Evolutionary conservation across 2,888 invertebrate species (phyloP).

Genomic region (Dendrolimus pini): DNA sequence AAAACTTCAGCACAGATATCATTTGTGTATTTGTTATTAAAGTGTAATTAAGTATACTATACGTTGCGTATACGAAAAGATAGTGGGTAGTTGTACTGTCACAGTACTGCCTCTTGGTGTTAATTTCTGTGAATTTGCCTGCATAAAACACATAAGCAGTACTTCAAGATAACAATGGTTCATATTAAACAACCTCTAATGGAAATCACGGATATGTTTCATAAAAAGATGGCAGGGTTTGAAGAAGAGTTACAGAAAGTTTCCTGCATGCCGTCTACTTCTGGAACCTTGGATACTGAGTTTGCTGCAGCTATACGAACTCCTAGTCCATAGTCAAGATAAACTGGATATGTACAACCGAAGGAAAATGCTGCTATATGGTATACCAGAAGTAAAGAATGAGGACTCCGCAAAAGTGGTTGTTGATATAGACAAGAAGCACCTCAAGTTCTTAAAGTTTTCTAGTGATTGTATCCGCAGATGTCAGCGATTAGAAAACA

Average conservation of each 20-base stretch:
- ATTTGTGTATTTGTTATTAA: too few relatives aligned
- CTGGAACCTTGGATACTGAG: background rate
- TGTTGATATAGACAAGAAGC: background rate
- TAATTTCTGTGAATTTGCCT: too few relatives aligned
- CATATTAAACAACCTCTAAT: background rate
- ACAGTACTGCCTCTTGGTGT: too few relatives aligned
- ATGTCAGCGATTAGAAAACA: background rate
- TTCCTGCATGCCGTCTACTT: background rate
- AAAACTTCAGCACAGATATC: too few relatives aligned
- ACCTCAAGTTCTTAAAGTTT: background rate
- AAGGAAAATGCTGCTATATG: background rate
- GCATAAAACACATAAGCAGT: too few relatives aligned
- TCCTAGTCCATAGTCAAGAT: background rate
- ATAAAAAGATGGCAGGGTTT: background rate
- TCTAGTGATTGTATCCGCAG: background rate
- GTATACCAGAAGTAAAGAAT: background rate
- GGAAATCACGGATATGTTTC: background rate
- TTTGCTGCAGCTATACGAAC: background rate
- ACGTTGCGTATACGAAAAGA: too few relatives aligned
- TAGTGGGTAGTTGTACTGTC: too few relatives aligned
- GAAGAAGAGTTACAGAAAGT: background rate
- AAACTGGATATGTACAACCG: background rate
- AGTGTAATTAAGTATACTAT: too few relatives aligned
- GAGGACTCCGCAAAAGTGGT: background rate
- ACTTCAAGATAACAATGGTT: background rate